phyloP scores from a whole-genome alignment of 2,888 invertebrate species.

The Agriopis marginaria region DNA sequence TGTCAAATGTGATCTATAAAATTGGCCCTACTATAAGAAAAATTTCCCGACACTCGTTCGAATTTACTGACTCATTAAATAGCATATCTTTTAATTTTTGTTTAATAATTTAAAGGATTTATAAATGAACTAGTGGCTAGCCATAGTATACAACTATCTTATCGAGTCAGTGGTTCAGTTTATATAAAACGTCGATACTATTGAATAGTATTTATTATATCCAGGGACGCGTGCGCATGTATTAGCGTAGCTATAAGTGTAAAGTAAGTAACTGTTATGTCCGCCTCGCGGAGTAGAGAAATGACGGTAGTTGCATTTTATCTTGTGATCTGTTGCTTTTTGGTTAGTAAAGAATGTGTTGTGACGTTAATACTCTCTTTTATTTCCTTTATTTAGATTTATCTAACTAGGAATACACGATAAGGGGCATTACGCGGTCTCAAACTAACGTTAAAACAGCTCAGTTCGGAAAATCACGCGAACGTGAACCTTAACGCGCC shows the following conservation, averaged over 20 bases:
- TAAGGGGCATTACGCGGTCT: too few relatives aligned
- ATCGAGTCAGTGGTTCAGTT: slow-evolving; percentile 7
- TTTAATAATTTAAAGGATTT: too few relatives aligned
- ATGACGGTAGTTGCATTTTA: slow-evolving; percentile 51
- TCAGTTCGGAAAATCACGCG: too few relatives aligned
- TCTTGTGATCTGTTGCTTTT: slow-evolving; percentile 74
- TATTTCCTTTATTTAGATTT: slow-evolving; percentile 41
- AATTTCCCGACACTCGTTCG: too few relatives aligned
- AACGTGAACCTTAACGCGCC: too few relatives aligned
- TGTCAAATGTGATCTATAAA: too few relatives aligned
- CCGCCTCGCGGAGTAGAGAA: slow-evolving; percentile 32
- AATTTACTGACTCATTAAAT: too few relatives aligned
- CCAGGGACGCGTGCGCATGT: slow-evolving; percentile 42
- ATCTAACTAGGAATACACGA: too few relatives aligned
- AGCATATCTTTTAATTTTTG: too few relatives aligned
- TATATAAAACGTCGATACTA: slow-evolving; percentile 35
- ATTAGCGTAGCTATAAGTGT: slow-evolving; percentile 40
- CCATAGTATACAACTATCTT: not conserved
- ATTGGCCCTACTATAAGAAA: too few relatives aligned
- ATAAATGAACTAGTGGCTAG: not conserved
- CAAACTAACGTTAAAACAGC: too few relatives aligned
- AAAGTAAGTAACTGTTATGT: slow-evolving; percentile 42
- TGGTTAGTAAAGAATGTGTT: slow-evolving; percentile 65
- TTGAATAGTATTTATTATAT: slow-evolving; percentile 46
- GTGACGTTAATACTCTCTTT: slow-evolving; percentile 60